These are phyloP conservation scores for human DNA, from an alignment of 2,113 vertebrate genomes.

Conservation along the genomic window GRCh38 chr2:60082501-60083000, in stretches of 20 bases:
- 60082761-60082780: neutral
- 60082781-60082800: neutral
- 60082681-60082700: neutral
- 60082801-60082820: neutral
- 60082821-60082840: neutral
- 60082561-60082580: neutral
- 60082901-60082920: neutral
- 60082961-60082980: neutral
- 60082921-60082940: neutral
- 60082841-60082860: neutral
- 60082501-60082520: neutral
- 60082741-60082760: neutral
- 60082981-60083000: neutral
- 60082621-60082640: neutral
- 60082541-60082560: neutral
- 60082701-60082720: conserved; percentile 1
- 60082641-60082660: neutral
- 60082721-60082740: neutral
- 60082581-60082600: neutral
- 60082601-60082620: neutral
- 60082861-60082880: neutral
- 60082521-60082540: conserved; percentile 7
- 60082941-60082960: neutral
- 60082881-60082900: neutral
- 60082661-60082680: neutral